Percentiles rank a stretch among this genome's conserved stretches.
These are phyloP conservation scores for Capitulum mitella DNA, from an alignment of 2,888 invertebrate genomes.

Conservation along the genomic window DNA sequence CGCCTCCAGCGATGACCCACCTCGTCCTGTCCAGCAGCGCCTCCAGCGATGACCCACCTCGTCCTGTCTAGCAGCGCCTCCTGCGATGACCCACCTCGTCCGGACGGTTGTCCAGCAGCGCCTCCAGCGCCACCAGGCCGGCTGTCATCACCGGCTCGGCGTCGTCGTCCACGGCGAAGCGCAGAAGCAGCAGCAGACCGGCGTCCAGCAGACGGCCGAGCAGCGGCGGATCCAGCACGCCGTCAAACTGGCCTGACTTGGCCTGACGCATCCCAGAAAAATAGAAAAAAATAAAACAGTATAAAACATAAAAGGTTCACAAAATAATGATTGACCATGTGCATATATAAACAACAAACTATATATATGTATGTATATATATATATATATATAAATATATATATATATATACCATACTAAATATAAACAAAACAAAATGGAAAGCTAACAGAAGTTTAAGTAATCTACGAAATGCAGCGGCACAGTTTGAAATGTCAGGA, in stretches of 20 bases:
- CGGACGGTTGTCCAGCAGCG: conserved; percentile 63
- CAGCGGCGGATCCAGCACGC: neutral
- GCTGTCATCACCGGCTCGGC: conserved; percentile 63
- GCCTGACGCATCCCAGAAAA: neutral
- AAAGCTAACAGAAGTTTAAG: too few species aligned
- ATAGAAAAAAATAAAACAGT: neutral
- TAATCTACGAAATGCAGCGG: too few species aligned
- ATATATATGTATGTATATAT: too few species aligned
- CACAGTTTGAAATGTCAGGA: too few species aligned
- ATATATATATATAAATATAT: too few species aligned
- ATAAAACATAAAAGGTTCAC: neutral
- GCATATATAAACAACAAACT: neutral
- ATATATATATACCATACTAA: too few species aligned
- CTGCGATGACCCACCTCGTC: conserved; percentile 61
- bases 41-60: conserved; percentile 31
- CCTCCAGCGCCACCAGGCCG: conserved; percentile 65
- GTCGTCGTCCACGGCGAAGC: conserved; percentile 81
- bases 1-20: conserved; percentile 28
- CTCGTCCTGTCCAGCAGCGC: conserved; percentile 28
- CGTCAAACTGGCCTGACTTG: neutral
- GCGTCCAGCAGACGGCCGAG: conserved; percentile 51
- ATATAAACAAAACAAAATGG: too few species aligned
- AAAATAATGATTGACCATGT: neutral
- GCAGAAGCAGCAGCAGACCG: conserved; percentile 66
- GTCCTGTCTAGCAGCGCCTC: conserved; percentile 26